Evolutionary conservation across 2,888 invertebrate genomes (phyloP).

Genomic region (Andrena marginata): DNA sequence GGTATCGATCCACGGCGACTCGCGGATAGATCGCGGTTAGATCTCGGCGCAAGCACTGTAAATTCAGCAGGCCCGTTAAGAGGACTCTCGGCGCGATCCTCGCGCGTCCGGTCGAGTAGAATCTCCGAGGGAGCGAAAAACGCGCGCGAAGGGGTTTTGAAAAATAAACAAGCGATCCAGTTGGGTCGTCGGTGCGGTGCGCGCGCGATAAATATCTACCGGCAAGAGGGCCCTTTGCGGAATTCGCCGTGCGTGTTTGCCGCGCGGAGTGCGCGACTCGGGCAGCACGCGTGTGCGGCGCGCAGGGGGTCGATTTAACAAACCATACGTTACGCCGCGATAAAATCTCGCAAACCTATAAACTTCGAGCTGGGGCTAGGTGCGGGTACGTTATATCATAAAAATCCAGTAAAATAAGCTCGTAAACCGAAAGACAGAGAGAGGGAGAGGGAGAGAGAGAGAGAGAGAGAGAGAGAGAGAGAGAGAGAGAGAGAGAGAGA

Average conservation of each 20-base stretch:
- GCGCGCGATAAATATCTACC: constrained; percentile 68
- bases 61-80: too few relatives aligned
- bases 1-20: constrained; percentile 34
- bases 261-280: constrained; percentile 18
- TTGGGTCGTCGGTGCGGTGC: constrained; percentile 65
- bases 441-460: constrained; percentile 50
- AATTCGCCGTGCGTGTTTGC: constrained; percentile 59
- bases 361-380: constrained; percentile 80
- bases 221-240: constrained; percentile 69
- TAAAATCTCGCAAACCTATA: constrained; percentile 85
- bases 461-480: constrained; percentile 48
- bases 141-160: constrained; percentile 22
- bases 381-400: constrained; percentile 84
- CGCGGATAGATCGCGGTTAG: neutral
- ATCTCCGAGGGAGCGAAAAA: neutral
- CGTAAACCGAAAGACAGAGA: constrained; percentile 79
- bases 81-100: too few relatives aligned
- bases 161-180: constrained; percentile 67
- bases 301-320: constrained; percentile 83
- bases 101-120: neutral
- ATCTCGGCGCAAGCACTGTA: too few relatives aligned
- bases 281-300: constrained; percentile 34
- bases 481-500: constrained; percentile 62
- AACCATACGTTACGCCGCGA: constrained; percentile 84
- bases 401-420: constrained; percentile 85